Evolutionary conservation across 2,888 invertebrate genomes (phyloP), one percentile per base, ranked within the genome.

Genomic region (Dryobotodes eremita): DNA sequence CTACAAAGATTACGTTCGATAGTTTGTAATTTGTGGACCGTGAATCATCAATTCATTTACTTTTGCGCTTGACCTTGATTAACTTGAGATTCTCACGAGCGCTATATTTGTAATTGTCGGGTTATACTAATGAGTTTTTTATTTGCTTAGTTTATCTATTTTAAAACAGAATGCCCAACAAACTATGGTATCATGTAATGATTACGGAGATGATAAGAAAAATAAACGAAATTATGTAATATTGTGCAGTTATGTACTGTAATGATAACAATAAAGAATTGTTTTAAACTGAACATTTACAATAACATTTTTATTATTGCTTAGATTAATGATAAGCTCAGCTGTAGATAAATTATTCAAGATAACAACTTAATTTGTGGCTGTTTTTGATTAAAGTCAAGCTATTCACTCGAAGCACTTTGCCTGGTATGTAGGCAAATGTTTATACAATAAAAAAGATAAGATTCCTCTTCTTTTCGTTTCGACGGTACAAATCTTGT

Each of bases 1-100:
- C 6, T 42, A 8, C 20, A n/a, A 75, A 42, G 20, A 55, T 57
- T 74, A 79, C n/a, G 11, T 42, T 62, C 8, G 31, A 42, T 13
- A 31, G 17, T 74, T 31, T 73, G 53, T 75, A 50, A 46, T 74
- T 61, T 65, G 57, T 71, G 23, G 20, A 62, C 26, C 31, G 71
- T 82, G 82, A 82, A 79, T 83, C 70, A 83, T 76, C 72, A 76
- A 80, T 83, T 80, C 61, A 65, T 42, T 72, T 70, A 50, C 69
- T 74, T 68, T 31, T 84, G 76, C 61, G 61, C 72, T 80, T 76
- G 81, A 57, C 83, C 83, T 84, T 84, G 70, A 65, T 65, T 53
- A 75, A 66, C 68, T 31, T 46, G 50, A 53, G 78, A 82, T 78
- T 80, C 72, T 70, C 55, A 59, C 31, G 17, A 71, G 69, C n/a